Conservation (phyloP, 2,888 invertebrate genomes). For the Megaustenia siamemsis region DNA sequence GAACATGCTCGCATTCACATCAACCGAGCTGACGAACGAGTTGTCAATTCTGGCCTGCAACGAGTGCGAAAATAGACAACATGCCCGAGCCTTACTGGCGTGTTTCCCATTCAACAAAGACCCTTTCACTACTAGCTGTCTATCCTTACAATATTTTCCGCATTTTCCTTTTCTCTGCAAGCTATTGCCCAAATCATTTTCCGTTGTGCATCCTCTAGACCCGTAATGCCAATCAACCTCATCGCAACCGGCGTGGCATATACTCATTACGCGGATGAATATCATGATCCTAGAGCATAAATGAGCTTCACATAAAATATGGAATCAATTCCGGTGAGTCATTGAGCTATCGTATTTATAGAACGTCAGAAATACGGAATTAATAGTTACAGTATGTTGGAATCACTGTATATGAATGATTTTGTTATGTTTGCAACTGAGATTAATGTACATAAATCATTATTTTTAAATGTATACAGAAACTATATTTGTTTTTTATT, state of each 20-base stretch:
- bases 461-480: too few species aligned
- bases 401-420: too few species aligned
- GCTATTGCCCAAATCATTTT: not conserved
- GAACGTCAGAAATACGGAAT: not conserved
- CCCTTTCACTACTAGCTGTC: not conserved
- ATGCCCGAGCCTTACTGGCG: too few species aligned
- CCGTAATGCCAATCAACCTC: slow-evolving; percentile 1
- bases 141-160: too few species aligned
- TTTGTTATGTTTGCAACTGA: too few species aligned
- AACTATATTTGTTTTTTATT: too few species aligned
- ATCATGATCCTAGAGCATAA: not conserved
- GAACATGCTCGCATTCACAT: too few species aligned
- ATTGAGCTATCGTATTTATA: not conserved
- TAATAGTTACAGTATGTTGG: too few species aligned
- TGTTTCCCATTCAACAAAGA: not conserved
- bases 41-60: too few species aligned
- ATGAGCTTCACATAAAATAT: not conserved
- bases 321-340: not conserved
- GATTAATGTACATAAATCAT: too few species aligned
- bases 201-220: not conserved
- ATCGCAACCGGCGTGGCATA: not conserved
- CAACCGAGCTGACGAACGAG: too few species aligned
- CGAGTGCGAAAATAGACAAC: too few species aligned
- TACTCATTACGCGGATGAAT: not conserved
- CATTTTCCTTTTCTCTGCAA: not conserved